phyloP scores from a whole-genome alignment of 2,113 vertebrate species.

The Brienomyrus brachyistius region DNA sequence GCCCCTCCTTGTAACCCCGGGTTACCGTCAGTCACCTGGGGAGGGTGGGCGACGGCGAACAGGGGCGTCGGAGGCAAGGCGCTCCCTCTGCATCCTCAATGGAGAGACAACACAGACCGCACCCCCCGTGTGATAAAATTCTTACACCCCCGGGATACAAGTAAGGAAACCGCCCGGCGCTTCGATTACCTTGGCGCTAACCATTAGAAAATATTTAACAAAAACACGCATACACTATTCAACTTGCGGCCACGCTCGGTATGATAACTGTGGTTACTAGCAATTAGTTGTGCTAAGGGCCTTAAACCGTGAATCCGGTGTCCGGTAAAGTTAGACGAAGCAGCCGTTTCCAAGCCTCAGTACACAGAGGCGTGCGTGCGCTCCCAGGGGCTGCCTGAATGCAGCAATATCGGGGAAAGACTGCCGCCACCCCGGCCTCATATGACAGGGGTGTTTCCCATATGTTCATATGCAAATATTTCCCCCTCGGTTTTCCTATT shows the following conservation, averaged over 20 bases:
- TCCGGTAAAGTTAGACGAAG: not conserved
- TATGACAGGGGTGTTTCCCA: not conserved
- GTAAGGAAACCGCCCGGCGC: not conserved
- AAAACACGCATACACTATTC: not conserved
- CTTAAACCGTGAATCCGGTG: not conserved
- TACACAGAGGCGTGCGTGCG: not conserved
- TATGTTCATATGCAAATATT: not conserved
- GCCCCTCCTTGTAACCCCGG: not conserved
- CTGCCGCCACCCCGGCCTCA: not conserved
- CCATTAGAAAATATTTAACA: not conserved
- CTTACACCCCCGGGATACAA: not conserved
- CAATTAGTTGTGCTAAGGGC: not conserved
- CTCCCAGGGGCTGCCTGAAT: not conserved
- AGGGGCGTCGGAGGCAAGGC: not conserved
- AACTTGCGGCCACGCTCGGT: not conserved
- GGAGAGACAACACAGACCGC: not conserved
- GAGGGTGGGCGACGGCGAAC: not conserved
- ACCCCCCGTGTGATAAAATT: not conserved
- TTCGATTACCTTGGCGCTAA: not conserved
- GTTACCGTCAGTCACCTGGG: not conserved
- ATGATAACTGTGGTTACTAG: not conserved
- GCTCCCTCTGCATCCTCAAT: not conserved
- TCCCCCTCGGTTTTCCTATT: not conserved
- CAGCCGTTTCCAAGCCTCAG: not conserved
- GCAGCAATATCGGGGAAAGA: not conserved